Conservation (phyloP, 1,140 invertebrate species). For the Atta texana region DNA sequence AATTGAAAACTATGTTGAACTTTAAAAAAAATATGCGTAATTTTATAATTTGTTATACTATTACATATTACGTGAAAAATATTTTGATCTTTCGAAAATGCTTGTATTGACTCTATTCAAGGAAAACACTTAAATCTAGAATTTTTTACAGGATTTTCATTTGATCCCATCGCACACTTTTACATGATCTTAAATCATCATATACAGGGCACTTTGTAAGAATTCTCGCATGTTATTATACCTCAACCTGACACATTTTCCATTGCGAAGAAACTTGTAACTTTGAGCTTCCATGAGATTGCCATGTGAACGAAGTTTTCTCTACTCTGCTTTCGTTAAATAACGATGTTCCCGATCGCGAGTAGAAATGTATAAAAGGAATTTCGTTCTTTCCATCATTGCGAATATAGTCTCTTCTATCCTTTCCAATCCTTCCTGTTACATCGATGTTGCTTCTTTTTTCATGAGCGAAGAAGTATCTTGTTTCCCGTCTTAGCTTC, state of each 20-base stretch:
- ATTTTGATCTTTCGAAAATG: neutral
- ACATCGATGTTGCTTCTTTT: neutral
- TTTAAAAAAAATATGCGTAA: neutral
- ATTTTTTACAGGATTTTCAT: neutral
- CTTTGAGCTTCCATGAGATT: conserved; percentile 20
- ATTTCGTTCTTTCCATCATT: conserved; percentile 1
- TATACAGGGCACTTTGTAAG: neutral
- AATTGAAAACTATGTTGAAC: neutral
- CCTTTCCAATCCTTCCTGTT: conserved; percentile 3
- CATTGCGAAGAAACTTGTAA: conserved; percentile 23
- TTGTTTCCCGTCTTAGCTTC: conserved; percentile 16
- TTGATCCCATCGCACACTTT: neutral
- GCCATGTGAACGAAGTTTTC: conserved; percentile 46
- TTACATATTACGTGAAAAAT: neutral
- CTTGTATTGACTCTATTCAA: neutral
- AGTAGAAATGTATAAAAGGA: conserved; percentile 15
- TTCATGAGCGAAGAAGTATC: neutral
- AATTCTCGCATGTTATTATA: conserved; percentile 34
- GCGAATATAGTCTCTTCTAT: neutral
- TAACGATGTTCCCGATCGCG: conserved; percentile 42
- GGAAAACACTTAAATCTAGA: neutral
- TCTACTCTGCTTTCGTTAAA: conserved; percentile 4
- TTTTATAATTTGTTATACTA: neutral
- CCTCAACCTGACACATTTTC: neutral
- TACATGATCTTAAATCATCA: conserved; percentile 35